phyloP scores from a whole-genome alignment of 2,888 invertebrate species.

The Emmelina monodactyla region DNA sequence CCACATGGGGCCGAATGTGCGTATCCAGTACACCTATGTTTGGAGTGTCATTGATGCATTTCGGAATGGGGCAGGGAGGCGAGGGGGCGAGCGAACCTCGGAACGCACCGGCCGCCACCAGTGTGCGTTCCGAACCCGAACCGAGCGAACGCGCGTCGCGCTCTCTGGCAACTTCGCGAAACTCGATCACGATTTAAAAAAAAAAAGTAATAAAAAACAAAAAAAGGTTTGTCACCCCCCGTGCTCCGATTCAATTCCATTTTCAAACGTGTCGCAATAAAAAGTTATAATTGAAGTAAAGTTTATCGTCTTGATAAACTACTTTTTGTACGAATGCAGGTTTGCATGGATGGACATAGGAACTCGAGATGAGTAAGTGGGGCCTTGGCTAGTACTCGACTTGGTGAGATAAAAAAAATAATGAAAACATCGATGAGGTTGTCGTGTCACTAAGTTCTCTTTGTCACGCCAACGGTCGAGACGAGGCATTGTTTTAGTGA shows the following conservation, averaged over 20 bases:
- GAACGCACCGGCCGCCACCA: conserved; percentile 19
- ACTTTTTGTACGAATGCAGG: conserved; percentile 44
- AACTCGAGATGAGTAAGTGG: conserved; percentile 57
- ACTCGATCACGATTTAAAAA: conserved; percentile 26
- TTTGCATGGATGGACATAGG: conserved; percentile 52
- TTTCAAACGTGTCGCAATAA: conserved; percentile 18
- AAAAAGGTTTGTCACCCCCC: conserved; percentile 39
- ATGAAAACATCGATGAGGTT: conserved; percentile 49
- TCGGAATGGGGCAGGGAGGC: conserved; percentile 46
- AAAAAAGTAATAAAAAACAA: conserved; percentile 11
- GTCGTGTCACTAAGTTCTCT: conserved; percentile 46
- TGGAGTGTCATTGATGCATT: conserved; percentile 64
- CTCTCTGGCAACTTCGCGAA: conserved; percentile 50
- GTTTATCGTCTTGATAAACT: conserved; percentile 39
- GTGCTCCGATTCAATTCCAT: conserved; percentile 30
- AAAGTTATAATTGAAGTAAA: conserved; percentile 30
- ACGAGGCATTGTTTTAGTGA: conserved; percentile 53
- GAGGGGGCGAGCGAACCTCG: conserved; percentile 23
- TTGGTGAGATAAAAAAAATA: conserved; percentile 53
- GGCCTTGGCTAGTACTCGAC: conserved; percentile 58
- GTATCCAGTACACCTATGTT: conserved; percentile 28
- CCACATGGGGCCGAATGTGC: conserved; percentile 43
- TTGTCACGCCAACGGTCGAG: conserved; percentile 48
- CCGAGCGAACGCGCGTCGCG: conserved; percentile 45
- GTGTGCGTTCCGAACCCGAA: conserved; percentile 55